A percentile compares a stretch with the other conserved stretches of the same genome.
Conservation (phyloP, 2,888 invertebrate species). For the Aromia moschata region DNA sequence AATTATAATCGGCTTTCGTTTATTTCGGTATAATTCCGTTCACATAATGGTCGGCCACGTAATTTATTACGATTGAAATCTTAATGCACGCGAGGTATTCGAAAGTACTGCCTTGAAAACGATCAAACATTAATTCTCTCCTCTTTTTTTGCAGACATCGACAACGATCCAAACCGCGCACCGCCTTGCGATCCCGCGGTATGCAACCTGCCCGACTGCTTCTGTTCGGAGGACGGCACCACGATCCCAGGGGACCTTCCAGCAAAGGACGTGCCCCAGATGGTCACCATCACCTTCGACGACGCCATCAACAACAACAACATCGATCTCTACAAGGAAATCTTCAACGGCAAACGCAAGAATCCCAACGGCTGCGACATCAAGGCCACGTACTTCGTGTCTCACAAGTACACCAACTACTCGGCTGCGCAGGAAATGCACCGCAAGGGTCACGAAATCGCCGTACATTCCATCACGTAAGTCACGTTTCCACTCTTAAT, state of each 20-base stretch:
- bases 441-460: constrained; percentile 92
- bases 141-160: constrained; percentile 75
- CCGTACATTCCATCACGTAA: constrained; percentile 93
- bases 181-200: constrained; percentile 88
- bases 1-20: no score
- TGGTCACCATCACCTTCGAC: constrained; percentile 94
- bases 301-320: constrained; percentile 96
- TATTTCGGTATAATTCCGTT: no score
- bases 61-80: no score
- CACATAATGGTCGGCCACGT: no score
- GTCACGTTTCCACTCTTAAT: constrained; percentile 58
- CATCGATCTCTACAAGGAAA: constrained; percentile 91
- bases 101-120: no score
- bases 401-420: constrained; percentile 94
- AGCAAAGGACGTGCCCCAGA: constrained; percentile 87
- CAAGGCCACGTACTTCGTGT: constrained; percentile 90
- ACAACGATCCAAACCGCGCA: constrained; percentile 92
- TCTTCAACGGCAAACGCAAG: constrained; percentile 87
- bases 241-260: constrained; percentile 86
- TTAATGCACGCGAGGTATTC: no score
- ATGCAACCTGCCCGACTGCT: constrained; percentile 90
- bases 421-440: constrained; percentile 92
- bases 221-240: constrained; percentile 93
- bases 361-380: constrained; percentile 95
- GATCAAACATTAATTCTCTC: no score